A percentile compares a stretch with the other conserved stretches of the same genome.
Conservation (phyloP, 1,140 invertebrate genomes). For the Pseudachorutes palmiensis region DNA sequence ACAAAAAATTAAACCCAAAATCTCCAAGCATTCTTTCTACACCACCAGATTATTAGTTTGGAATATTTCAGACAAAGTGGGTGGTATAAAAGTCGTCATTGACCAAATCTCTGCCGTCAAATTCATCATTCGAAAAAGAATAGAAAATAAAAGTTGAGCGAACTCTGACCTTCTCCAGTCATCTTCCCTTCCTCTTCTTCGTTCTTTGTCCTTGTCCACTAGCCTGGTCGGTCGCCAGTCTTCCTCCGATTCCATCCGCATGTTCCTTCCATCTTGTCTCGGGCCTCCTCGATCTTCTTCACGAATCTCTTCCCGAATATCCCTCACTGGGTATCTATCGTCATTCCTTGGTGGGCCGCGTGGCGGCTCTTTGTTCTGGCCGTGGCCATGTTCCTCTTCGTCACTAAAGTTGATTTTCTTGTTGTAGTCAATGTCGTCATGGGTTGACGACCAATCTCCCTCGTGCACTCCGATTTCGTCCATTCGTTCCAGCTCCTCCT, state of each 20-base stretch:
- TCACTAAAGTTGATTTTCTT: slow-evolving; percentile 90
- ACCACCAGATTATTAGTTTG: no score
- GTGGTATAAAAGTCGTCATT: no score
- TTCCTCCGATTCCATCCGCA: not conserved
- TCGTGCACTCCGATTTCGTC: slow-evolving; percentile 76
- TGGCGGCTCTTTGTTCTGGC: no score
- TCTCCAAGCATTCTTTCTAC: no score
- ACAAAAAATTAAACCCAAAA: no score
- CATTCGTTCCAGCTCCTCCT: slow-evolving; percentile 82
- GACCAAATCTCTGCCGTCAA: no score
- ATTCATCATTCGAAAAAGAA: no score
- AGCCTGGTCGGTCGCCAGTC: not conserved
- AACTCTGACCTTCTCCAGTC: slow-evolving; percentile 36
- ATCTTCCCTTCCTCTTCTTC: slow-evolving; percentile 15
- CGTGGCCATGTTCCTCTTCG: slow-evolving; percentile 65
- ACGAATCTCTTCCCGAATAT: slow-evolving; percentile 6
- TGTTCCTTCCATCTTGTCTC: slow-evolving; percentile 13
- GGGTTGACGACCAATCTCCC: slow-evolving; percentile 74
- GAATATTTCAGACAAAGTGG: no score
- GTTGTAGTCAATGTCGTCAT: slow-evolving; percentile 91
- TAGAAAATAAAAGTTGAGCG: no score
- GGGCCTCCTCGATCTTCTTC: slow-evolving; percentile 19
- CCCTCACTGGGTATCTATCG: no score
- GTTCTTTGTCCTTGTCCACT: not conserved
- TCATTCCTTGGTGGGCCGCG: no score